Percentiles rank a stretch among this genome's conserved stretches.
Conservation (phyloP, 92 coral and sea anemone species). For the Montipora capitata region DNA sequence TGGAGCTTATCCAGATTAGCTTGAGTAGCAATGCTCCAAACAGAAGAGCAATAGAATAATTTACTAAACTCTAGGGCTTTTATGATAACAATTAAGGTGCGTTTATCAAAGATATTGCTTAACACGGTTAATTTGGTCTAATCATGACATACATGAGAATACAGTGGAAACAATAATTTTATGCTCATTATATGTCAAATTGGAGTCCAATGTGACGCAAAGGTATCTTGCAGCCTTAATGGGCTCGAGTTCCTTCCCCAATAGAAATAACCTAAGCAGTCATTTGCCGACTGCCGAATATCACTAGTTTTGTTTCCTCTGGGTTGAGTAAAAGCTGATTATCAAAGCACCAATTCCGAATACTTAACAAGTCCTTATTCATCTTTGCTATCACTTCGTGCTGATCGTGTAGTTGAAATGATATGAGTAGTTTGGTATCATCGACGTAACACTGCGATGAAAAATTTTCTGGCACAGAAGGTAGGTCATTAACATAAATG, state of each 20-base stretch:
- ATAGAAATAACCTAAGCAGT: constrained; percentile 40
- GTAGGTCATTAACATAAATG: too few relatives aligned
- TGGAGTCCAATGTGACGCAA: background rate
- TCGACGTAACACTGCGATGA: too few relatives aligned
- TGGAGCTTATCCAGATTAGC: too few relatives aligned
- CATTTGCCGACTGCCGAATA: constrained; percentile 69
- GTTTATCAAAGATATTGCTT: background rate
- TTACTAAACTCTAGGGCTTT: background rate
- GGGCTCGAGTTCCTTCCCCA: constrained; percentile 46
- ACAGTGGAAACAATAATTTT: constrained; percentile 3
- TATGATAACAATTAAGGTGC: too few relatives aligned
- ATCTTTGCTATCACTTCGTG: background rate
- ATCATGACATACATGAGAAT: constrained; percentile 47
- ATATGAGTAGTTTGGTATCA: background rate
- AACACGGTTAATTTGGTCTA: constrained; percentile 49
- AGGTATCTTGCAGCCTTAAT: constrained; percentile 33
- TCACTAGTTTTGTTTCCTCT: constrained; percentile 59
- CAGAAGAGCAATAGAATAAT: too few relatives aligned
- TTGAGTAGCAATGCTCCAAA: too few relatives aligned
- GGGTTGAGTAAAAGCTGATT: constrained; percentile 65
- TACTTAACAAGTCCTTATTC: constrained; percentile 19
- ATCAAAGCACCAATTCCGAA: constrained; percentile 66
- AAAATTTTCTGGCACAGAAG: too few relatives aligned
- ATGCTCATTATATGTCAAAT: background rate
- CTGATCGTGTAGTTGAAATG: constrained; percentile 17